Base-by-base conservation (phyloP, 2,797 vertebrate species). In the Leucoraja ocellata region DNA sequence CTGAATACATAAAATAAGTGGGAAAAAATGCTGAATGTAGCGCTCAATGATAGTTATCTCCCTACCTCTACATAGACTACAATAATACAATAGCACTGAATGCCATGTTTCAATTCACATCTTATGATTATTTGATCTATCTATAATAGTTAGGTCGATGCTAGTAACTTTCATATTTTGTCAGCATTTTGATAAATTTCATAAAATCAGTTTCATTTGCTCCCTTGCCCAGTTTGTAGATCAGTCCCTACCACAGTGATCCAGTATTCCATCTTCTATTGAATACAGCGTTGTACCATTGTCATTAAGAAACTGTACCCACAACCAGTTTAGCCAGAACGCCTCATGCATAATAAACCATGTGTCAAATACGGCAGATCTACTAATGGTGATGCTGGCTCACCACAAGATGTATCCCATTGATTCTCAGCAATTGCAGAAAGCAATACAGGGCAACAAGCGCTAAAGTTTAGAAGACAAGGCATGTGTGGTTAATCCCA, bases 41-140 rank as follows among this genome's bases (percentile, higher is more conserved):
- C 1, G 46, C 76, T 76, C 36, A 46, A 23, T 13, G 68, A n/a
- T 73, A 92, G 76, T 92, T 74, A 74, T 14, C 36, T 25, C 10
- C 4, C 9, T 91, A 68, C 86, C 68, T 63, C 68, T 25, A n/a
- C 68, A 13, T 25, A 73, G 16, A 46, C 32, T 46, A 92, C 36
- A 28, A 73, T 91, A 39, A 6, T 32, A 71, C 23, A 76, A 73
- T 92, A 54, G 14, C 23, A 39, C 36, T 74, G 71, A 58, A 1
- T 36, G 14, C 39, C 25, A 74, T 74, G 46, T 54, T 74, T 74
- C 54, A 74, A 92, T 92, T 92, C 46, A 92, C 54, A 39, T 76
- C 25, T 23, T 23, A 28, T 39, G 25, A 76, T 92, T 92, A 92
- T 92, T 92, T 92, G 68, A 92, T n/a, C 71, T 63, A 68, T 92